phyloP scores from a whole-genome alignment of 2,113 vertebrate genomes.

The Cisticola juncidis region DNA sequence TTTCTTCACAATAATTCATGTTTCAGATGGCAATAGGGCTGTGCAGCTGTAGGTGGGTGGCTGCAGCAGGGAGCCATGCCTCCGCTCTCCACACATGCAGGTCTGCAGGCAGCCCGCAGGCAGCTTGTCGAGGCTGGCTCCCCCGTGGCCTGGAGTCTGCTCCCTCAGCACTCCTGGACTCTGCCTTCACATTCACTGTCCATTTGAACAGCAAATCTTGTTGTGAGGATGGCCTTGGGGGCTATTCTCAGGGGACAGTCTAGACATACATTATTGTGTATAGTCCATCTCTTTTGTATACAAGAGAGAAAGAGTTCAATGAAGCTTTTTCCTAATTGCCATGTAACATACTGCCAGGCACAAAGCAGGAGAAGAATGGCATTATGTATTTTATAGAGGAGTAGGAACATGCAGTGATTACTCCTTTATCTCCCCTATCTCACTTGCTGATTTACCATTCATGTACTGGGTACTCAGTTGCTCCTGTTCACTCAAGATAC shows the following conservation, averaged over 20 bases:
- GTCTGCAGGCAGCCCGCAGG: neutral
- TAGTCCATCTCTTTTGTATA: constrained; percentile 9
- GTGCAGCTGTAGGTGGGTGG: neutral
- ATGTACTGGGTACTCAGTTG: rapidly evolving
- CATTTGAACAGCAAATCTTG: constrained; percentile 23
- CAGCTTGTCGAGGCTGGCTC: neutral
- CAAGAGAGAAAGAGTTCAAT: neutral
- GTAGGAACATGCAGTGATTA: neutral
- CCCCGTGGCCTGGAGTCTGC: neutral
- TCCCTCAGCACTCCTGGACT: neutral
- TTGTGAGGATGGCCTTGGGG: constrained; percentile 19
- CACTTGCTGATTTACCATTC: neutral
- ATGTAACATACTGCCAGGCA: neutral
- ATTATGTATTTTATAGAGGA: neutral
- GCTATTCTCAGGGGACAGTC: constrained; percentile 29
- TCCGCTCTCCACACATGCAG: neutral
- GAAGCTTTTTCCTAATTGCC: neutral
- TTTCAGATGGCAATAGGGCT: neutral
- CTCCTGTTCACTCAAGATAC: neutral
- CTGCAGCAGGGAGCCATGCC: neutral
- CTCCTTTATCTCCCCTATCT: neutral
- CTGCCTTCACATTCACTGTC: neutral
- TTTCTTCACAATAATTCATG: neutral
- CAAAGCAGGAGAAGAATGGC: neutral
- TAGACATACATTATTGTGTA: constrained; percentile 15